Base-by-base conservation (phyloP, 64 coral and sea anemone genomes). In the Platygyra sinensis region DNA sequence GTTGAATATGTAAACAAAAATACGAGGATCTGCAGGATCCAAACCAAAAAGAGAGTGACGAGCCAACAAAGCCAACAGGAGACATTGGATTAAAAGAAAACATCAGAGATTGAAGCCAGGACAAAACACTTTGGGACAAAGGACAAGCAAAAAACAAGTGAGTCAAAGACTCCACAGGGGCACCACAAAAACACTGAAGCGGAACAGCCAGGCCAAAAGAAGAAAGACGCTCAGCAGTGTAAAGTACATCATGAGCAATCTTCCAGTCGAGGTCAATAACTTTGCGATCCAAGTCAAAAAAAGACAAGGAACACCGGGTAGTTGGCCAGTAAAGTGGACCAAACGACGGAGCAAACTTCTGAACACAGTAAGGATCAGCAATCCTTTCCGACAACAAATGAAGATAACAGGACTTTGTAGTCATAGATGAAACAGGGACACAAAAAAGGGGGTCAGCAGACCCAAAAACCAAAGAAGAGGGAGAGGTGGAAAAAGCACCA, bases 291-390 rank as follows among this genome's bases (percentile, higher is more conserved):
- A 46, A 8, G 5, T 89, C 88, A 18, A 28, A 78, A 78, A 67
- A 32, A 12, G 49, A 77, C 19, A 78, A 2, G 1, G 76, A 32
- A 0, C 4, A 6, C 51, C 88, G 74, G 0, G 78, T 90, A 11
- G 67, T 8, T 6, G 74, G 31, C 87, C 87, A 89, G 20, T 79
- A 89, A 0, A 69, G 38, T 4, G 3, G 1, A 59, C 74, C 87
- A 32, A 20, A 84, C 8, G 30, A 1, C 0, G 80, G 81, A 19
- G 28, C 19, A 15, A 84, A 84, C 18, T 67, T 84, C 12, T 25
- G 42, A 0, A 30, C 83, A 30, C 83, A 67, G 52, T 87, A 30
- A 1, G 86, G 86, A 0, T 46, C 24, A 8, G 13, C n/a, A 32
- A 15, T 4, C 2, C 60, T 87, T n/a, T 52, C 32, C 1, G 27